Conservation (phyloP, 2,113 vertebrate species). For the Epinephelus lanceolatus region DNA sequence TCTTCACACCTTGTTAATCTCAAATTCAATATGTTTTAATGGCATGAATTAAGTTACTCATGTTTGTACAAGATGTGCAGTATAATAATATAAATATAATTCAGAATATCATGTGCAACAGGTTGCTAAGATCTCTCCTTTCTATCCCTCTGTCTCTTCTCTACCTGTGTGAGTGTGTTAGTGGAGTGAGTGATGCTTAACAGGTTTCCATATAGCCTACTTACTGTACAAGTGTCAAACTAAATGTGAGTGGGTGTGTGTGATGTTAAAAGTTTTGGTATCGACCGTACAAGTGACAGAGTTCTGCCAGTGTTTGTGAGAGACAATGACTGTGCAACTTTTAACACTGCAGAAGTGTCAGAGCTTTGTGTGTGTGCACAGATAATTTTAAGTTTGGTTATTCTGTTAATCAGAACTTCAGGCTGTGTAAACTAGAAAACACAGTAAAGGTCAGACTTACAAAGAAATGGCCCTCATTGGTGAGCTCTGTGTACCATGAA, state of each 20-base stretch:
- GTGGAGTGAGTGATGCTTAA: background rate
- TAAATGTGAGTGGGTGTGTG: constrained; percentile 24
- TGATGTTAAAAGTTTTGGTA: constrained; percentile 22
- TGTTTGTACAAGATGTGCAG: no score
- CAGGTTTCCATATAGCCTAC: constrained; percentile 8
- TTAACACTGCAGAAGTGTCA: constrained; percentile 19
- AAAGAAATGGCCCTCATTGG: background rate
- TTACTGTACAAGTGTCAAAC: constrained; percentile 21
- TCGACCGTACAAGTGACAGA: constrained; percentile 25
- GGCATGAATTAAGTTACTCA: no score
- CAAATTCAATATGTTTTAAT: no score
- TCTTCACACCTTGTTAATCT: no score
- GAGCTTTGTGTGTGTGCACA: constrained; percentile 2
- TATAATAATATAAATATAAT: no score
- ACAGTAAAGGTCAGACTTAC: background rate
- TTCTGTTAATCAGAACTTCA: background rate
- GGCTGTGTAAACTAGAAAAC: background rate
- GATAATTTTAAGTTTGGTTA: background rate
- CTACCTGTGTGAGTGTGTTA: background rate
- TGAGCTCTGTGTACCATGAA: background rate
- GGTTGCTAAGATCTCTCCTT: background rate
- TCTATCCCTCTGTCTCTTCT: background rate
- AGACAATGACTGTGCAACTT: constrained; percentile 3
- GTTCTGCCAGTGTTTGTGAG: background rate
- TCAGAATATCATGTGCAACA: no score